Percentiles rank a stretch among this genome's conserved stretches.
Evolutionary conservation across 1,140 invertebrate genomes (phyloP).

Genomic region (Drosophila pallidifrons): DNA sequence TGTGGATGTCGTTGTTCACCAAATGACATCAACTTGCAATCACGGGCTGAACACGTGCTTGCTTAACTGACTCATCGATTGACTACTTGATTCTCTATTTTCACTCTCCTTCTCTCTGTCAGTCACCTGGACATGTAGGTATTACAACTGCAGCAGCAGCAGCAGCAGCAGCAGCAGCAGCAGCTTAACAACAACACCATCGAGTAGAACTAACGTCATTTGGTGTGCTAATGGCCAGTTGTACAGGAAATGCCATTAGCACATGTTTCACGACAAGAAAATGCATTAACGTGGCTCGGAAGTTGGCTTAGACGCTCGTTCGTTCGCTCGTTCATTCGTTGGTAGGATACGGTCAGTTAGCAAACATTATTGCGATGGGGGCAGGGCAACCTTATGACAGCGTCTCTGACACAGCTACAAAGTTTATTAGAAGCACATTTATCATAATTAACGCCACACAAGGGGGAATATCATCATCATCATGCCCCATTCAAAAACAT

Average conservation of each 20-base stretch:
- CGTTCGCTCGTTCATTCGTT: neutral
- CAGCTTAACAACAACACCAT: constrained; percentile 27
- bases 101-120: neutral
- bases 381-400: constrained; percentile 33
- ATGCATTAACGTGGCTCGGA: constrained; percentile 62
- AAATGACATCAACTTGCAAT: constrained; percentile 71
- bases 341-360: neutral
- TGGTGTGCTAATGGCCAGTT: constrained; percentile 63
- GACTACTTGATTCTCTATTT: constrained; percentile 21
- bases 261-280: constrained; percentile 58
- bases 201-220: constrained; percentile 45
- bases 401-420: constrained; percentile 13
- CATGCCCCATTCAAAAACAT: neutral
- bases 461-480: constrained; percentile 9
- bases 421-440: constrained; percentile 75
- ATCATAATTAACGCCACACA: constrained; percentile 70
- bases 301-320: constrained; percentile 9
- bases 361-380: constrained; percentile 27
- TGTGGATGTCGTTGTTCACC: neutral
- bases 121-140: constrained; percentile 33
- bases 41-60: constrained; percentile 59
- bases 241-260: constrained; percentile 74
- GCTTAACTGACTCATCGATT: constrained; percentile 41
- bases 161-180: constrained; percentile 12
- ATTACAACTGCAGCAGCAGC: neutral